phyloP scores from a whole-genome alignment of 2,113 vertebrate genomes.

The Trogon surrucura region DNA sequence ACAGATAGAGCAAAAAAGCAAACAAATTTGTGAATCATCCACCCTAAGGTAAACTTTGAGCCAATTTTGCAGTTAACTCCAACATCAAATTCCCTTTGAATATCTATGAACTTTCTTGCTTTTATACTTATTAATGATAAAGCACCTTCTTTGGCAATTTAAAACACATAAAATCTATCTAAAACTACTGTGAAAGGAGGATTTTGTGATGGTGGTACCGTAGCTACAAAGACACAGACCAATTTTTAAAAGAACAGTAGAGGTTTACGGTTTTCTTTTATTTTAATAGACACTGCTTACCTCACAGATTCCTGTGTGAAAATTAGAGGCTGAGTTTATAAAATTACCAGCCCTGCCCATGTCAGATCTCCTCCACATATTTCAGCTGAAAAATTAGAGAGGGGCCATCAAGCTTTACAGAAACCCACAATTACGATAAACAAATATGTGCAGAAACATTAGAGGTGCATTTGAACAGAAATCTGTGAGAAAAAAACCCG shows the following conservation, averaged over 20 bases:
- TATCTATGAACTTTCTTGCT: background rate
- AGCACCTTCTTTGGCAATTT: background rate
- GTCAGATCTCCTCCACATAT: conserved; percentile 33
- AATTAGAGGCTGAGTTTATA: conserved; percentile 50
- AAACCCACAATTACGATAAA: conserved; percentile 42
- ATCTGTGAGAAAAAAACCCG: background rate
- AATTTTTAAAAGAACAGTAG: background rate
- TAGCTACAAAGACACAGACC: background rate
- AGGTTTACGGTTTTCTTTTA: background rate
- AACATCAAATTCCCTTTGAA: background rate
- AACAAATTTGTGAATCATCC: background rate
- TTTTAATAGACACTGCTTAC: background rate
- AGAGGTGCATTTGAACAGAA: conserved; percentile 28
- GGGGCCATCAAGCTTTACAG: conserved; percentile 22
- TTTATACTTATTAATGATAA: background rate
- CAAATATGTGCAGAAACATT: conserved; percentile 18
- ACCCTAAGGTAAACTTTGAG: background rate
- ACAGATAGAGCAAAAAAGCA: background rate
- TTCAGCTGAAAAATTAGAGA: conserved; percentile 51
- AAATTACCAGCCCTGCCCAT: conserved; percentile 46
- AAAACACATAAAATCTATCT: background rate
- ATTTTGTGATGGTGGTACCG: background rate
- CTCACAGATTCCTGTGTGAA: conserved; percentile 33
- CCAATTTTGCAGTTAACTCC: background rate
- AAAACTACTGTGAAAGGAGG: background rate